Base-by-base conservation (phyloP, 2,797 vertebrate genomes). In the Eulemur mongoz region DNA sequence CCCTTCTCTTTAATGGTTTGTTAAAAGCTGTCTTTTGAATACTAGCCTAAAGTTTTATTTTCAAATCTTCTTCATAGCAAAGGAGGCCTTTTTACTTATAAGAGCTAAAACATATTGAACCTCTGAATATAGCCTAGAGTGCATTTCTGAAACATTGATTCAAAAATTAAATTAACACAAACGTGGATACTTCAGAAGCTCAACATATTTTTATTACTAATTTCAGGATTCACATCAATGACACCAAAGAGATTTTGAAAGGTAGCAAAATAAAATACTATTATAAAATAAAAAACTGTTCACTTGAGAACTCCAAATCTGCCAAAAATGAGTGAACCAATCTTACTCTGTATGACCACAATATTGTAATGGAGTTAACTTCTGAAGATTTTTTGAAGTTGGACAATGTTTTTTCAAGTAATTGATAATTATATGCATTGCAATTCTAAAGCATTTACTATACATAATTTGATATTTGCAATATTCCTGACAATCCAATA, bases 181-280 rank as follows among this genome's bases (percentile, higher is more conserved):
- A 17, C 1, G 73, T 13, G 10, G n/a, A 38, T 92, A 67, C 32
- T 93, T 89, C 38, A 78, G 4, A n/a, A 76, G 11, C 43, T 67
- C 54, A 89, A 79, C 70, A 67, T 81, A 27, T 72, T 90, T 94
- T 82, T 86, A 76, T 89, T 69, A 82, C 20, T 86, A 83, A 89
- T 90, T 15, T 78, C 48, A 92, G 35, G 82, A 70, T 92, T 73
- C 40, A 94, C 40, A 78, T 57, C 67, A 82, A 9, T 89, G n/a
- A 10, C n/a, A 82, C 35, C 23, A 75, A 89, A 73, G 45, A 89
- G 12, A 86, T n/a, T 89, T 93, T 4, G 84, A 70, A 85, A 92
- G 13, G 88, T 38, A 89, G 27, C 7, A 73, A 84, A 75, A 89
- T 67, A 92, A 78, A 81, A 40, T 23, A 93, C 48, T 72, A 32